Evolutionary conservation across 2,888 invertebrate genomes (phyloP).

Genomic region (Nomada fabriciana): DNA sequence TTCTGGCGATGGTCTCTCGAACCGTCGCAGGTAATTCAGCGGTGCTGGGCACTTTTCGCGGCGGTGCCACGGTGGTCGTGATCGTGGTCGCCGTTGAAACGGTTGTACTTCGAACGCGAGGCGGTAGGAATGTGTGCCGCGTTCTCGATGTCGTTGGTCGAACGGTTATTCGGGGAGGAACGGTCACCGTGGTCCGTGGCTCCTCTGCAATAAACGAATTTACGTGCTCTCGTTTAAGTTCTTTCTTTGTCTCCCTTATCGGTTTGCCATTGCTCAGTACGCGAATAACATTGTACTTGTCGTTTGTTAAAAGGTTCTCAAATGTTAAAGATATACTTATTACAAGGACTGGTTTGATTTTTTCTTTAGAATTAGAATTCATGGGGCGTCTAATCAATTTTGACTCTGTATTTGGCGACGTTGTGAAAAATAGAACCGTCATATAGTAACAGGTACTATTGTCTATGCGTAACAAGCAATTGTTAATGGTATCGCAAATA

Average conservation of each 20-base stretch:
- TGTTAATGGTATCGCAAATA: neutral
- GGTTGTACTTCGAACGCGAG: conserved; percentile 78
- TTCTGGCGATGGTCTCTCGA: conserved; percentile 77
- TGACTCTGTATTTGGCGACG: too few species aligned
- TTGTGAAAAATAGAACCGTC: neutral
- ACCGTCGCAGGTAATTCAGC: conserved; percentile 80
- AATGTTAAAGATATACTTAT: too few species aligned
- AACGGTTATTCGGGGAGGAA: conserved; percentile 72
- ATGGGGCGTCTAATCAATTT: too few species aligned
- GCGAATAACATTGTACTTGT: too few species aligned
- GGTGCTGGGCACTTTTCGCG: conserved; percentile 52
- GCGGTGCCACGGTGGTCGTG: conserved; percentile 73
- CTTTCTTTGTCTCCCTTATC: too few species aligned
- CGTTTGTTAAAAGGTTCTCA: too few species aligned
- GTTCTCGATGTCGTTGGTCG: conserved; percentile 82
- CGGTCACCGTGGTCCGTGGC: conserved; percentile 82
- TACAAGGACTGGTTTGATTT: too few species aligned
- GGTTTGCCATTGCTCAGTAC: too few species aligned
- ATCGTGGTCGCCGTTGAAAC: conserved; percentile 73
- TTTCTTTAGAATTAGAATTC: too few species aligned
- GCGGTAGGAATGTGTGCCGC: conserved; percentile 78
- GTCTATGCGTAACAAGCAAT: neutral
- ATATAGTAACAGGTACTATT: neutral
- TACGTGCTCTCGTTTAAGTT: neutral
- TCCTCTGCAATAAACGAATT: conserved; percentile 84